These are phyloP conservation scores for Darevskia nairensis DNA, from an alignment of 2,797 vertebrate genomes.

Conservation along the genomic window DNA sequence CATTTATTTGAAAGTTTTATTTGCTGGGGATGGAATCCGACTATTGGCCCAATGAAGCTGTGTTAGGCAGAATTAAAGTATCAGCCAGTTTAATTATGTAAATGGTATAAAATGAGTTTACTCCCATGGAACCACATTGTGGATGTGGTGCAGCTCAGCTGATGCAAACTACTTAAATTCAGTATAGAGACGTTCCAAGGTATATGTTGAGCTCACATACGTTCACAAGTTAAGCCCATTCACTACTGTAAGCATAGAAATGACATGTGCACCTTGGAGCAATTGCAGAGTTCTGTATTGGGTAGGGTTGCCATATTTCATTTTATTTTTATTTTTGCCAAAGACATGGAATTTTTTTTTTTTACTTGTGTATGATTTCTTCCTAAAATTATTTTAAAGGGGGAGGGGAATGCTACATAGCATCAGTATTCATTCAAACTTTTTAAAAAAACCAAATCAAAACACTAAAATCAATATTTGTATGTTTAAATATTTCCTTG, in stretches of 20 bases:
- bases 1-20: neutral
- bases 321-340: neutral
- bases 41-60: neutral
- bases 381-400: conserved; percentile 43
- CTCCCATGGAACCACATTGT: neutral
- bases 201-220: neutral
- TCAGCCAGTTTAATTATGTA: neutral
- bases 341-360: conserved; percentile 17
- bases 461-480: conserved; percentile 37
- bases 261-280: too few relatives aligned
- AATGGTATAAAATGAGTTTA: neutral
- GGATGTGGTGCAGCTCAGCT: neutral
- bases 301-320: too few relatives aligned
- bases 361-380: neutral
- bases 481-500: conserved; percentile 37
- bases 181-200: neutral
- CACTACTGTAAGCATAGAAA: neutral
- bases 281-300: too few relatives aligned
- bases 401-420: conserved; percentile 26
- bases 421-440: conserved; percentile 22
- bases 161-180: neutral
- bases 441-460: conserved; percentile 41
- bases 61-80: neutral
- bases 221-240: neutral
- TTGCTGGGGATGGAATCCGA: neutral